Base-by-base conservation (phyloP, 2,888 invertebrate species). In the Abrostola triplasia region DNA sequence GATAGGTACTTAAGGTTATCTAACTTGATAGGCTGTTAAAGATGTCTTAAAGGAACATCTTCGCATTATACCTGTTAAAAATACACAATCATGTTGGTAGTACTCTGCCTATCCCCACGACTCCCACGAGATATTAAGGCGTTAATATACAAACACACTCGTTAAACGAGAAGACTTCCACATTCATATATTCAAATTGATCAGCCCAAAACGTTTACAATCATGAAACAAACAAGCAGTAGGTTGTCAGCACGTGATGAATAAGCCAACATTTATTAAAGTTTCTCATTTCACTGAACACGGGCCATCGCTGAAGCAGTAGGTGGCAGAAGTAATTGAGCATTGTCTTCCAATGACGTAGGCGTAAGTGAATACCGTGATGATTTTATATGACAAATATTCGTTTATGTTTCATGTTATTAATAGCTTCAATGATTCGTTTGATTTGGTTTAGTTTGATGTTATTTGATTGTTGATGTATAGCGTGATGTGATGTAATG, bases 311-410 rank as follows among this genome's bases (percentile, higher is more conserved):
- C 68, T 77, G 76, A 71, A 85, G 76, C 87, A 88, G 90, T 92
- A 90, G 90, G 91, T 88, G 90, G 89, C 85, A 83, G 70, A 76
- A 75, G 84, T 89, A 91, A 92, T 93, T 86, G 90, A 86, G 89
- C 86, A 93, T 93, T 93, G 92, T 93, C 86, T 90, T 81, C 70
- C 59, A 57, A 77, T 77, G 62, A 78, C 77, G 91, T 92, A 82
- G 91, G 92, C 80, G 91, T 80, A 64, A 63, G 67, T 64, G 72
- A 74, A 74, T 68, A 70, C 63, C 76, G 76, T 73, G 70, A 77
- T 75, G 57, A 76, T 79, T 77, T 72, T 71, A 81, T 84, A 85
- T 84, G 80, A 88, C 85, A 84, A 79, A 82, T 83, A 78, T 82
- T 63, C 77, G 72, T 80, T 72, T 59, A 72, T 80, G 76, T 74